phyloP scores from a whole-genome alignment of 2,888 invertebrate genomes.

The Drepana falcataria region DNA sequence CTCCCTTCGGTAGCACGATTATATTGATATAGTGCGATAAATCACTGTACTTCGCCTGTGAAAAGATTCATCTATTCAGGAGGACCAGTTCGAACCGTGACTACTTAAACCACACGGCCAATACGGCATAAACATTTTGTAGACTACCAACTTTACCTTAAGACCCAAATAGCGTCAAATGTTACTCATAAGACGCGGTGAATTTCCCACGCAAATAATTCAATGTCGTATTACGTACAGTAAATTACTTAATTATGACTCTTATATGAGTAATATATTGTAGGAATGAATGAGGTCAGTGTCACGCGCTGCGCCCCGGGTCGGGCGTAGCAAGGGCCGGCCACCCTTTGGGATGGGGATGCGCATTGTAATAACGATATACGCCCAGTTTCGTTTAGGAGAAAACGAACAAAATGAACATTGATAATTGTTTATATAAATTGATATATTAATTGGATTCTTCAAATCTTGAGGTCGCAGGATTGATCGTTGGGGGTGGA shows the following conservation, averaged over 20 bases:
- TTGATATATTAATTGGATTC: too few relatives aligned
- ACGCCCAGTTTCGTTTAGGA: too few relatives aligned
- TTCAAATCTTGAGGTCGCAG: too few relatives aligned
- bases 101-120: too few relatives aligned
- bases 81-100: too few relatives aligned
- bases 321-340: slow-evolving; percentile 7
- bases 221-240: slow-evolving; percentile 22
- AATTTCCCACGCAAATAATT: slow-evolving; percentile 27
- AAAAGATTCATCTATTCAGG: too few relatives aligned
- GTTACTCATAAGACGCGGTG: background rate
- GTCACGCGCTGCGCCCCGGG: slow-evolving; percentile 13
- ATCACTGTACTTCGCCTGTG: too few relatives aligned
- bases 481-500: too few relatives aligned
- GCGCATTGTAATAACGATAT: slow-evolving; percentile 5
- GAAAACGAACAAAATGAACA: too few relatives aligned
- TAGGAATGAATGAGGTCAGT: slow-evolving; percentile 27
- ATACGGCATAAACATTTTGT: background rate
- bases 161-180: background rate
- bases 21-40: too few relatives aligned
- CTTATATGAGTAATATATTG: background rate
- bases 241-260: slow-evolving; percentile 5
- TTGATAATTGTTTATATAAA: too few relatives aligned
- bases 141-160: background rate
- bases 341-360: slow-evolving; percentile 4
- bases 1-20: too few relatives aligned